These are phyloP conservation scores for Bovichtus variegatus DNA, from an alignment of 2,797 vertebrate species.

Conservation along the genomic window DNA sequence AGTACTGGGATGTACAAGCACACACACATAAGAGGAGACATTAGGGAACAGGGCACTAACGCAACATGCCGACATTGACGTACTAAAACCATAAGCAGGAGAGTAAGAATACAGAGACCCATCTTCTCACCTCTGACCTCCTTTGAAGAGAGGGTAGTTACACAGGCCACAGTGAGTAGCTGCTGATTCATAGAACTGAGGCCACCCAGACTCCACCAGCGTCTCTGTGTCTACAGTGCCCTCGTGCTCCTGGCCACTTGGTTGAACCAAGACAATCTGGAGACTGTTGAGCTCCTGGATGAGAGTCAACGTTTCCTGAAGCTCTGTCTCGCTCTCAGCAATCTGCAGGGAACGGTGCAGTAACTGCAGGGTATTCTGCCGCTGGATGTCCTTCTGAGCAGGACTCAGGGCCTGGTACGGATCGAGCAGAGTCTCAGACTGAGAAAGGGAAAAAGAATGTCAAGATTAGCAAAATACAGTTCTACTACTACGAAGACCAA, in stretches of 20 bases:
- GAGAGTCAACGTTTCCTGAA: conserved; percentile 90
- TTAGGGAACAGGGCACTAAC: background rate
- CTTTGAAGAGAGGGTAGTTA: conserved; percentile 92
- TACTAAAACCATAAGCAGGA: background rate
- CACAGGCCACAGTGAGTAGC: conserved; percentile 93
- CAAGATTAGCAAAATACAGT: no score
- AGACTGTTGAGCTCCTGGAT: conserved; percentile 95
- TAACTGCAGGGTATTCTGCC: conserved; percentile 92
- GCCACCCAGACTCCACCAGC: conserved; percentile 93
- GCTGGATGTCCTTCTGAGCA: conserved; percentile 91
- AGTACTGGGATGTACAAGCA: conserved; percentile 80
- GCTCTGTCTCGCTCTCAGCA: conserved; percentile 92
- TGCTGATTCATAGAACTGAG: conserved; percentile 93
- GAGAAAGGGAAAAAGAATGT: conserved; percentile 4
- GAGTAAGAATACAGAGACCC: background rate
- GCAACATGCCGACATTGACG: background rate
- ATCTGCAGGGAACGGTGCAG: conserved; percentile 92
- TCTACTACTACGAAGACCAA: no score
- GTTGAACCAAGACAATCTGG: conserved; percentile 87
- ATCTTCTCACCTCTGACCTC: conserved; percentile 90
- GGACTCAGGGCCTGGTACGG: conserved; percentile 85
- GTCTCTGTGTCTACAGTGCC: conserved; percentile 76
- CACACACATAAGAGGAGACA: conserved; percentile 9
- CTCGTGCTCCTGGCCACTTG: conserved; percentile 44
- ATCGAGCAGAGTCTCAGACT: conserved; percentile 81